These are phyloP conservation scores for Nasua narica DNA, from an alignment of 2,797 vertebrate genomes.

Conservation along the genomic window DNA sequence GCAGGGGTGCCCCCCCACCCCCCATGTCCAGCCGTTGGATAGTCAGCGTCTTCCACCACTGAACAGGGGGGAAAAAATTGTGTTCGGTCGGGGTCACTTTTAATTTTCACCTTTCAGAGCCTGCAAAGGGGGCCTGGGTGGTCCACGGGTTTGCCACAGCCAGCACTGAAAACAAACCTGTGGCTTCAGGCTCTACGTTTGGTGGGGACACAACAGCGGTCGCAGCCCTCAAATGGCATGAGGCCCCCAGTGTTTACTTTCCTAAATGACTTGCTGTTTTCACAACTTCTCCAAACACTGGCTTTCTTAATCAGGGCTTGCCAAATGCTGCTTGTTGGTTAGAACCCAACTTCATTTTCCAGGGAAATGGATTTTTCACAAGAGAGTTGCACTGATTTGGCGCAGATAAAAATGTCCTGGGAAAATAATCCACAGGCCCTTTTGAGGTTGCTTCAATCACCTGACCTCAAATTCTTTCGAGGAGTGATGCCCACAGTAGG, in stretches of 20 bases:
- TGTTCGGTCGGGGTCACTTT: background rate
- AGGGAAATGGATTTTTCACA: conserved; percentile 59
- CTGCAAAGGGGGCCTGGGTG: background rate
- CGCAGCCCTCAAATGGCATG: background rate
- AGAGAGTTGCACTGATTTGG: conserved; percentile 41
- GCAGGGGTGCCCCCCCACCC: background rate
- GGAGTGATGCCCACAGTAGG: background rate
- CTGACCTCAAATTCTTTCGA: background rate
- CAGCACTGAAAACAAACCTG: background rate
- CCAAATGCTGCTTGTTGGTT: conserved; percentile 55
- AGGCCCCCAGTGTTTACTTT: conserved; percentile 22
- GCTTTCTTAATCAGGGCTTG: conserved; percentile 42
- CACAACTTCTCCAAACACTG: conserved; percentile 38
- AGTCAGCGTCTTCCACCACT: background rate
- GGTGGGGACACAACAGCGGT: background rate
- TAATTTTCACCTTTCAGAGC: background rate
- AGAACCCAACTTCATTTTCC: conserved; percentile 61
- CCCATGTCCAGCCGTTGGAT: background rate
- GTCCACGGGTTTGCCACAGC: background rate
- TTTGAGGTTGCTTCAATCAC: background rate
- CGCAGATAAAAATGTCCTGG: conserved; percentile 43
- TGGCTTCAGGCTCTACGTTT: background rate
- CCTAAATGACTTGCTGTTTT: conserved; percentile 40
- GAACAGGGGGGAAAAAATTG: background rate
- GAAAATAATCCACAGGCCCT: background rate